phyloP scores from a whole-genome alignment of 1,140 invertebrate species.

The Propsilocerus akamusi region DNA sequence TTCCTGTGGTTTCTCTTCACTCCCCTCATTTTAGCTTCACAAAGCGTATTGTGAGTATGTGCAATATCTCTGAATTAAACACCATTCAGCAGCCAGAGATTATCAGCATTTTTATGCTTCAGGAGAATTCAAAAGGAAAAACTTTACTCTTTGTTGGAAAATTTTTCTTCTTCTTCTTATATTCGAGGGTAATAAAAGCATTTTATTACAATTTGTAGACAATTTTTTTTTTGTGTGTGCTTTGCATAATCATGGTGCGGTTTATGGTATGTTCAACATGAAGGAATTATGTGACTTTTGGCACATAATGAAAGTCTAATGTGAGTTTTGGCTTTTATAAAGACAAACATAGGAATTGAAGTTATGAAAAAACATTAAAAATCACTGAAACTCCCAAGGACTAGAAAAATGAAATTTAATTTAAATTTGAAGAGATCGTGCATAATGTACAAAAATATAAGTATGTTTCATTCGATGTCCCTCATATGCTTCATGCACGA shows the following conservation, averaged over 20 bases:
- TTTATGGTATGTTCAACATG: too few species aligned
- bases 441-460: too few species aligned
- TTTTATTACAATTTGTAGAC: slow-evolving; percentile 1
- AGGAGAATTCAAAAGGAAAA: neutral
- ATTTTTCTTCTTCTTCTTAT: neutral
- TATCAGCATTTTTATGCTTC: neutral
- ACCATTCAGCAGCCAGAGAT: neutral
- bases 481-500: too few species aligned
- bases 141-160: neutral
- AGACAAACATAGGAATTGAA: too few species aligned
- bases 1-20: neutral
- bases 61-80: slow-evolving; percentile 2
- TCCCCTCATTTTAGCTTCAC: neutral
- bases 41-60: neutral
- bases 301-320: too few species aligned
- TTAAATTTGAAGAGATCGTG: too few species aligned
- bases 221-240: neutral
- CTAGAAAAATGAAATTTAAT: too few species aligned
- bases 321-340: too few species aligned
- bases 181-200: neutral
- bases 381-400: too few species aligned
- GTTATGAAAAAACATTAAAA: too few species aligned
- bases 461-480: too few species aligned
- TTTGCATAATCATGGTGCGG: neutral
- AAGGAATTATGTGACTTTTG: too few species aligned